A percentile compares a stretch with the other conserved stretches of the same genome.
These are phyloP conservation scores for Pristis pectinata DNA, from an alignment of 2,797 vertebrate species.

Conservation along the genomic window DNA sequence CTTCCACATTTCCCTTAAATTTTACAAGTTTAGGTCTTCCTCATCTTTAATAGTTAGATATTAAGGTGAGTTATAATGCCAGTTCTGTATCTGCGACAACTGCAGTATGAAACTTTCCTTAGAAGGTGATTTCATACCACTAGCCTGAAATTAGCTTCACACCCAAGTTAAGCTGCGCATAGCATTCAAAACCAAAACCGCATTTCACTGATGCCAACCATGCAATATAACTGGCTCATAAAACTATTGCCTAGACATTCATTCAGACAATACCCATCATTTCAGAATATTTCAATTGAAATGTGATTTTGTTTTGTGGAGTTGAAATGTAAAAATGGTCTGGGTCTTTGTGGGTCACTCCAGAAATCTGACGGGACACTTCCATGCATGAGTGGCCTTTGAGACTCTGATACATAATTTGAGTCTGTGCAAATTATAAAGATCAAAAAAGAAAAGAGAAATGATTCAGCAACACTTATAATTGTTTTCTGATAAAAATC, in stretches of 20 bases:
- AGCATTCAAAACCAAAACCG: neutral
- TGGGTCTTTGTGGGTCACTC: too few species aligned
- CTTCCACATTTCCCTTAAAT: neutral
- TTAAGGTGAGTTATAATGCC: neutral
- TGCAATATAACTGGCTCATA: neutral
- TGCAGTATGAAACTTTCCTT: neutral
- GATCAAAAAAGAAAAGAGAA: neutral
- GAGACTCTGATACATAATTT: too few species aligned
- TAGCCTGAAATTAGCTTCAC: neutral
- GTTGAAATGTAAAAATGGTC: too few species aligned
- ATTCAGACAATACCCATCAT: too few species aligned
- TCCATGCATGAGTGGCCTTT: too few species aligned
- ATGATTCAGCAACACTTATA: neutral
- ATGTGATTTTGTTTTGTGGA: too few species aligned
- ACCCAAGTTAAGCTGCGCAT: neutral
- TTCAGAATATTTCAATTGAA: too few species aligned
- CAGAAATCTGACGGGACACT: too few species aligned
- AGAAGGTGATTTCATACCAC: neutral
- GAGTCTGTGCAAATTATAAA: neutral
- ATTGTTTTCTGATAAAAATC: neutral
- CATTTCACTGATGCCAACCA: neutral
- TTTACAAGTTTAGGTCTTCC: neutral
- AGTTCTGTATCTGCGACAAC: neutral
- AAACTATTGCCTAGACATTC: too few species aligned
- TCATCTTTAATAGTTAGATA: neutral